Base-by-base conservation (phyloP, 2,888 invertebrate genomes). In the Melolontha melolontha region DNA sequence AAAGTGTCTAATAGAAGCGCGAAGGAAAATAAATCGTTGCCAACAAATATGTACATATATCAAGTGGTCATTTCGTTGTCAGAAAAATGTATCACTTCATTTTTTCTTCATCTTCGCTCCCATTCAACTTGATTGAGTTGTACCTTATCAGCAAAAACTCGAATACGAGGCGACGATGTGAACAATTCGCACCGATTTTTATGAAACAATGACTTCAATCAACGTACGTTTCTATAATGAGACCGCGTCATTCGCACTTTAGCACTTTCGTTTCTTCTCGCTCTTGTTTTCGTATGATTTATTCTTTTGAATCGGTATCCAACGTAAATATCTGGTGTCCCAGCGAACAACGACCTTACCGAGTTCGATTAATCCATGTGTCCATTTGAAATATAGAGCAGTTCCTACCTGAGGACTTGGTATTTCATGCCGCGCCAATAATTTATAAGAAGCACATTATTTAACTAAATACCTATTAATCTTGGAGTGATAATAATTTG, bases 331-430 rank as follows among this genome's bases (percentile, higher is more conserved):
- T n/a, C n/a, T n/a, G n/a, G n/a, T n/a, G n/a, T n/a, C n/a, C 42
- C 12, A 17, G 57, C 42, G 57, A 12, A 27, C 57, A 42, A 42
- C 27, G 57, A 57, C 57, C 57, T 42, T 42, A 8, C 6, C 11
- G 8, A 4, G 2, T 11, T 8, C 57, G 44, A 57, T 42, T 44
- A 57, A 57, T 57, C 42, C 27, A 12, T 57, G 22, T 57, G 57
- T 42, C 57, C 57, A 22, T 22, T 42, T 57, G 57, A 57, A 42
- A 57, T 57, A 42, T 57, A 57, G 57, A 57, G 27, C 57, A 42
- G 27, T 27, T 42, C 39, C 22, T 57, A 41, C 44, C 44, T 57
- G 57, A 12, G 12, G 22, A 42, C 34, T 22, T 41, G 22, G 34
- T 27, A 52, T 17, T 27, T 10, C 51, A 6, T 11, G 29, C 57